phyloP scores from a whole-genome alignment of 2,888 invertebrate species.

The Diarsia mendica region DNA sequence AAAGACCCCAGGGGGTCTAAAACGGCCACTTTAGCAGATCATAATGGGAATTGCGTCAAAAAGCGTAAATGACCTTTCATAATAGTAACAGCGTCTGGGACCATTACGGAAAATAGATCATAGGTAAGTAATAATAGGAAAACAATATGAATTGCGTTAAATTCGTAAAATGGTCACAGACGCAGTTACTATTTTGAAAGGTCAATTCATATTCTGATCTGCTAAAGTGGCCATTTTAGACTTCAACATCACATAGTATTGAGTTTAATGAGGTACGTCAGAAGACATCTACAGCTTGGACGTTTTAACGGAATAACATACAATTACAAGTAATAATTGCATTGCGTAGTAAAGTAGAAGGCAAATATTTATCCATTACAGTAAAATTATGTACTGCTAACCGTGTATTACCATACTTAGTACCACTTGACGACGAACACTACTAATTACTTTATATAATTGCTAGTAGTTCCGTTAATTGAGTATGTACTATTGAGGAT shows the following conservation, averaged over 20 bases:
- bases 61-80: too few species aligned
- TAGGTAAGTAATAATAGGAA: too few species aligned
- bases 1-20: too few species aligned
- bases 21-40: too few species aligned
- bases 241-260: not conserved
- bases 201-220: too few species aligned
- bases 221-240: too few species aligned
- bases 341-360: conserved; percentile 31
- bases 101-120: too few species aligned
- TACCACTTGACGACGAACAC: conserved; percentile 17
- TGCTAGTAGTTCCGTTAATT: conserved; percentile 24
- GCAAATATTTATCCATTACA: conserved; percentile 43
- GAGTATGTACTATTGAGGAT: conserved; percentile 20
- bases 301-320: not conserved
- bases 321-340: conserved; percentile 28
- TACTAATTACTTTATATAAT: conserved; percentile 38
- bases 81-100: too few species aligned
- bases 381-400: conserved; percentile 29
- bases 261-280: not conserved
- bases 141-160: too few species aligned
- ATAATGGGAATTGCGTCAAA: too few species aligned
- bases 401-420: conserved; percentile 35
- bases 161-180: too few species aligned
- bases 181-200: too few species aligned
- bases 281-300: conserved; percentile 10